Evolutionary conservation across 1,140 invertebrate species (phyloP).

Genomic region (Anthonomus grandis): DNA sequence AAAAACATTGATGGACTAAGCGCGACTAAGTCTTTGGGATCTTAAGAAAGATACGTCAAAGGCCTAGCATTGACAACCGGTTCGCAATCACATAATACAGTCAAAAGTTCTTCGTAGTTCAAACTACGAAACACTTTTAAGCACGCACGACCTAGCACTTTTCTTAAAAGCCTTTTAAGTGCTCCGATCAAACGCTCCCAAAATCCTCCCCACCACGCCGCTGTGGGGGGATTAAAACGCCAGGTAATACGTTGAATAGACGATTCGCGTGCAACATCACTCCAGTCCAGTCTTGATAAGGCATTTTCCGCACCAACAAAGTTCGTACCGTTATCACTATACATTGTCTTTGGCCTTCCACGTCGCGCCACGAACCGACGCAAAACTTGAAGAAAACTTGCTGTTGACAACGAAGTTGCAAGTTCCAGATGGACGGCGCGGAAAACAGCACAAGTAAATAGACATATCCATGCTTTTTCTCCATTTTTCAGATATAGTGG

Average conservation of each 20-base stretch:
- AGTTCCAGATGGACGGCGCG: constrained; percentile 47
- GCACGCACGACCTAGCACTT: neutral
- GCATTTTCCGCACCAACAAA: constrained; percentile 38
- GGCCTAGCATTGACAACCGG: constrained; percentile 42
- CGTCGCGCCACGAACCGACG: constrained; percentile 36
- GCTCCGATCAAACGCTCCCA: constrained; percentile 46
- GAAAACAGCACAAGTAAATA: constrained; percentile 41
- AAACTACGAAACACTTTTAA: too few species aligned
- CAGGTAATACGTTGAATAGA: constrained; percentile 13
- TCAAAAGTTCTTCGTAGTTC: constrained; percentile 39
- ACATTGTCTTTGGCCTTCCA: constrained; percentile 19
- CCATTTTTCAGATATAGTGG: constrained; percentile 21
- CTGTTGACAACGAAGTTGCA: constrained; percentile 34
- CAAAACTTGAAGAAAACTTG: constrained; percentile 39
- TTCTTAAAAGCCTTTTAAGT: constrained; percentile 11
- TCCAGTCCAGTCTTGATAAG: constrained; percentile 35
- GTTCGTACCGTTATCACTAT: constrained; percentile 42
- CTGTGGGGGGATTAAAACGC: constrained; percentile 34
- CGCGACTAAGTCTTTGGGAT: constrained; percentile 27
- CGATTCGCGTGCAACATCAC: constrained; percentile 1
- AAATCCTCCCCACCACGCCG: constrained; percentile 49
- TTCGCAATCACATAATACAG: constrained; percentile 24
- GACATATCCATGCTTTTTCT: constrained; percentile 40
- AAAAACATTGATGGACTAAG: constrained; percentile 24
- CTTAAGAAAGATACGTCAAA: constrained; percentile 41